These are phyloP conservation scores for Plodia interpunctella DNA, from an alignment of 1,140 invertebrate species.

Conservation along the genomic window DNA sequence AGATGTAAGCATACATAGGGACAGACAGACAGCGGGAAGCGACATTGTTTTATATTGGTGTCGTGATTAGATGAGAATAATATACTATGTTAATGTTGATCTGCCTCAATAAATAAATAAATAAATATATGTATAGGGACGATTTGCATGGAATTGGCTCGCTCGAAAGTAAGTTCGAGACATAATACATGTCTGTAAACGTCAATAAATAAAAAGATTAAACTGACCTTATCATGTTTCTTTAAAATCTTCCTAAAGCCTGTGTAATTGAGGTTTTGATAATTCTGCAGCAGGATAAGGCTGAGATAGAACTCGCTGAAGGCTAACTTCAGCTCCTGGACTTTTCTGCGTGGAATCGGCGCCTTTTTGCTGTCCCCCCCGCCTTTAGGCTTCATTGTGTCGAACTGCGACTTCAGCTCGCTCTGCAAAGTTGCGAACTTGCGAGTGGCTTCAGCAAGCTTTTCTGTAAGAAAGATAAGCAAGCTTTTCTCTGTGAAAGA, in stretches of 20 bases:
- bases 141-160: no score
- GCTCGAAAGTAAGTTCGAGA: no score
- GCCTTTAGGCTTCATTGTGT: conserved; percentile 80
- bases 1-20: no score
- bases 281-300: conserved; percentile 94
- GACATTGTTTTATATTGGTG: no score
- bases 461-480: conserved; percentile 83
- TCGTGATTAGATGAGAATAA: no score
- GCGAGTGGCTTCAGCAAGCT: conserved; percentile 96
- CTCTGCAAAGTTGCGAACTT: conserved; percentile 95
- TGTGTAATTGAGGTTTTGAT: conserved; percentile 98
- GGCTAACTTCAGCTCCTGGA: conserved; percentile 96
- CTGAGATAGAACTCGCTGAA: conserved; percentile 99
- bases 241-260: conserved; percentile 99
- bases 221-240: conserved; percentile 97
- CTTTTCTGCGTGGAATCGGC: conserved; percentile 86
- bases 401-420: conserved; percentile 88
- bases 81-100: no score
- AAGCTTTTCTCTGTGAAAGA: no score
- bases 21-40: no score
- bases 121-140: no score
- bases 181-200: no score
- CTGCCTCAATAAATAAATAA: no score
- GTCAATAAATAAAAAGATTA: no score
- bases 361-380: conserved; percentile 77